Evolutionary conservation across 2,888 invertebrate species (phyloP), one percentile per base, ranked within the genome.

Genomic region (Eueremaeus valkanovi): DNA sequence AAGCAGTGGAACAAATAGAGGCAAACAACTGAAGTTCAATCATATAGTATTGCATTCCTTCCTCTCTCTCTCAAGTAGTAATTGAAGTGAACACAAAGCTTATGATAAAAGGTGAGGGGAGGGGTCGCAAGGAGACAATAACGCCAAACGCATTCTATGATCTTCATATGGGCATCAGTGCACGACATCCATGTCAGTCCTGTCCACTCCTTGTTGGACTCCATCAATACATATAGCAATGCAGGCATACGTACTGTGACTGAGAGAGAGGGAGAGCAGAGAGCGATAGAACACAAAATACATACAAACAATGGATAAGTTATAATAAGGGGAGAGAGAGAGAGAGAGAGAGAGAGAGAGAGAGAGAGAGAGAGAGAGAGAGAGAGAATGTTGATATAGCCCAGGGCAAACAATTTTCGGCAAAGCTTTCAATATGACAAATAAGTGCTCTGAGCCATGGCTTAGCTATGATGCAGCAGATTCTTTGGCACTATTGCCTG

Each of bases 341-440:
- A 45, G 42, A 45, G 42, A 3, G 42, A 45, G 42, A 45, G 42
- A 45, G 42, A 3, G 42, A 45, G 42, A 3, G 51, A 51, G 51
- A 51, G 51, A 51, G 51, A 51, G 51, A 51, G 51, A 58, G 61
- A 61, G 61, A 61, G 61, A 61, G 61, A 61, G 61, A 61, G 61
- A 61, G 61, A 61, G 61, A 61, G 61, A 61, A 61, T 31, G 29
- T 61, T 61, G 61, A 61, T 51, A 61, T 61, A 13, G 61, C 61
- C 18, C 18, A 1, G 21, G 61, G 61, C 29, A 31, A 18, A 31
- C 6, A 61, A 61, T 11, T 31, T 61, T 61, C 61, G 61, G 61
- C 61, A 61, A 61, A 61, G 61, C 61, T 61, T 61, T 61, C 61
- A 61, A 61, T 61, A 61, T 61, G 61, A 61, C 61, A 61, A 61